Evolutionary conservation across 2,113 vertebrate genomes (phyloP), one percentile per base, ranked within the genome.

Genomic region (Scatophagus argus): DNA sequence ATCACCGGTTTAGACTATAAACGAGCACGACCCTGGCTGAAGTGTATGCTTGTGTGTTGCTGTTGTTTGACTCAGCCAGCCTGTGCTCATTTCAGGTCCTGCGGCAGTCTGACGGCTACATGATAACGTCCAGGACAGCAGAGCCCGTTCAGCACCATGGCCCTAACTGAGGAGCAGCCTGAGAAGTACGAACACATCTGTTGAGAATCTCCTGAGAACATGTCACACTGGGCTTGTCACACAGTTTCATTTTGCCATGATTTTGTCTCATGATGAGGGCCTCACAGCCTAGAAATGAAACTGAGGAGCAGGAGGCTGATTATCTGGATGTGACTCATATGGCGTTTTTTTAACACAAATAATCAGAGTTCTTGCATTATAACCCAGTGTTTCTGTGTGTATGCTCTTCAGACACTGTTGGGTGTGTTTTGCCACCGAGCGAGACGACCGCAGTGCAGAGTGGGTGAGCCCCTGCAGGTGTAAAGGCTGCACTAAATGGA

Each of bases 381-480:
- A n/a, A n/a, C n/a, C n/a, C n/a, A n/a, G n/a, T 23, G 34, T 39
- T 0, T 36, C 2, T 44, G 13, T 43, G 14, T 29, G n/a, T 32
- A 1, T 51, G 13, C 43, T 54, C 1, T 60, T 10, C 74, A 91
- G 95, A 84, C 94, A 95, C 75, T 96, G 95, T 69, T 95, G 95
- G 95, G 93, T 96, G 77, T 95, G 95, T 67, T 95, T 96, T 61
- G 92, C 93, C 60, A 95, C 92, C 0, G 95, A 96, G 82, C 70
- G 76, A 1, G 95, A 96, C 7, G 95, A 96, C 87, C 89, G 62
- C 0, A 63, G 67, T 0, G 93, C 93, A 0, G 94, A 96, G 80
- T 96, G 95, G 95, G 93, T 96, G 47, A 95, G 94, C 25, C 95
- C 95, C 5, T 96, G 95, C 85, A 85, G 94, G 19, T 95, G 95